phyloP scores from a whole-genome alignment of 2,888 invertebrate genomes.

The Drosophila villosipedis region DNA sequence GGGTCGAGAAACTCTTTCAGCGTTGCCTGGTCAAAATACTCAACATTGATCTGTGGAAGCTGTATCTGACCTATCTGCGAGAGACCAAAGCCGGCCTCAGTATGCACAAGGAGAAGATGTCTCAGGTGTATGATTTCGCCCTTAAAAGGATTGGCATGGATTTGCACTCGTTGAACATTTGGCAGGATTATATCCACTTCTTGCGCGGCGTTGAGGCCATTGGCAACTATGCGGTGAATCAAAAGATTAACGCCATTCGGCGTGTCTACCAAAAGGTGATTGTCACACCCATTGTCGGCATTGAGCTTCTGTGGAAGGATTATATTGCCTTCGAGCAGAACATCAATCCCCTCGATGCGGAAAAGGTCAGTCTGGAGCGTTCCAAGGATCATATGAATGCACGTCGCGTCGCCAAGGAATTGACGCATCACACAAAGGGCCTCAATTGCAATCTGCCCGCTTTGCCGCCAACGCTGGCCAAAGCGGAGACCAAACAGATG shows the following conservation, averaged over 20 bases:
- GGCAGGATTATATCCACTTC: constrained; percentile 99
- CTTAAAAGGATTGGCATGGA: constrained; percentile 99
- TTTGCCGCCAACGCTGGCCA: constrained; percentile 95
- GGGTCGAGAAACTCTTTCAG: constrained; percentile 99
- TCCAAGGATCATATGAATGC: constrained; percentile 98
- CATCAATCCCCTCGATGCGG: constrained; percentile 92
- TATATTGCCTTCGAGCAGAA: constrained; percentile 98
- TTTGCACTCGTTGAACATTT: constrained; percentile 97
- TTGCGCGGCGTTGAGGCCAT: constrained; percentile 98
- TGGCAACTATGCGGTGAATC: constrained; percentile 99
- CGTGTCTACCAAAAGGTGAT: constrained; percentile 98
- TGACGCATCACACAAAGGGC: constrained; percentile 97
- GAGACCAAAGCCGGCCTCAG: constrained; percentile 97
- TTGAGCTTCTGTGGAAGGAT: constrained; percentile 98
- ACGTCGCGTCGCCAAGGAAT: constrained; percentile 96
- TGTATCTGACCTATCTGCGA: constrained; percentile 98
- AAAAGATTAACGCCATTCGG: constrained; percentile 98
- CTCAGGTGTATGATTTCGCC: constrained; percentile 99
- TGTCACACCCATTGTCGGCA: constrained; percentile 98
- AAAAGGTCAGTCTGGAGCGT: constrained; percentile 98
- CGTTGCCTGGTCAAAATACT: constrained; percentile 98
- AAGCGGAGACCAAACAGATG: constrained; percentile 97
- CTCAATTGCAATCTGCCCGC: constrained; percentile 98
- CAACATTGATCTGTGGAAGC: constrained; percentile 99
- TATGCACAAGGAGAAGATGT: constrained; percentile 99